Percentiles rank a stretch among this genome's conserved stretches.
These are phyloP conservation scores for Montipora capitata DNA, from an alignment of 92 coral and sea anemone species.

Conservation along the genomic window DNA sequence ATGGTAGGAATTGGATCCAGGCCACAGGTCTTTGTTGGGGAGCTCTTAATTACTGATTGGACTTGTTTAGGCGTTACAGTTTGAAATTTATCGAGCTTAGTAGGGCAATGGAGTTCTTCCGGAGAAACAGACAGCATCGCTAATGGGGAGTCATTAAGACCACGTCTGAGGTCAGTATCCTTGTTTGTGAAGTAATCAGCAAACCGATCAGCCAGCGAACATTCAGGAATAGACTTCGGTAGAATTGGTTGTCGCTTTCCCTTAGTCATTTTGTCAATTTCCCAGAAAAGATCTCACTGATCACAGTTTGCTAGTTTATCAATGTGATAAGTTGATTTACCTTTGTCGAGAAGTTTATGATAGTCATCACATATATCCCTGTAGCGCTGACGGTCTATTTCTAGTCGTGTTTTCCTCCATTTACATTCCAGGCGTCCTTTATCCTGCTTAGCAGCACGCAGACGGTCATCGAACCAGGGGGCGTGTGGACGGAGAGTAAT, in stretches of 20 bases:
- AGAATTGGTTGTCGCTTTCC: conserved; percentile 5
- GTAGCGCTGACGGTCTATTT: conserved; percentile 22
- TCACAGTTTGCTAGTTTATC: not conserved
- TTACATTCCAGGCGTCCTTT: conserved; percentile 27
- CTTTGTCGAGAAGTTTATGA: not conserved
- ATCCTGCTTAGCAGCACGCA: conserved; percentile 25
- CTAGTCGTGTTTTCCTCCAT: conserved; percentile 29
- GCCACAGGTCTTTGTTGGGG: conserved; percentile 65
- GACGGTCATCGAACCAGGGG: conserved; percentile 34
- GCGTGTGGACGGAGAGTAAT: conserved; percentile 37
- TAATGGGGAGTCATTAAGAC: not conserved
- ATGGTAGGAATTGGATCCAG: conserved; percentile 40
- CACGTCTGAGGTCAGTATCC: conserved; percentile 4
- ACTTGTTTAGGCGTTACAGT: conserved; percentile 20
- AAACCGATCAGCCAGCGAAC: conserved; percentile 10
- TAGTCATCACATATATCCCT: conserved; percentile 14
- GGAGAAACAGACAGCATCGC: no score
- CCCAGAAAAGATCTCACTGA: conserved; percentile 13
- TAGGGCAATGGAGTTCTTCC: no score
- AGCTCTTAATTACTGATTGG: conserved; percentile 20
- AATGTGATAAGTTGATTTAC: conserved; percentile 11
- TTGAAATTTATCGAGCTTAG: no score
- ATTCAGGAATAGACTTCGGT: not conserved
- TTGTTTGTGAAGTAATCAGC: not conserved
- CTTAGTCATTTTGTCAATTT: conserved; percentile 3